These are phyloP conservation scores for Lysandra bellargus DNA, from an alignment of 2,888 invertebrate species.

Conservation along the genomic window DNA sequence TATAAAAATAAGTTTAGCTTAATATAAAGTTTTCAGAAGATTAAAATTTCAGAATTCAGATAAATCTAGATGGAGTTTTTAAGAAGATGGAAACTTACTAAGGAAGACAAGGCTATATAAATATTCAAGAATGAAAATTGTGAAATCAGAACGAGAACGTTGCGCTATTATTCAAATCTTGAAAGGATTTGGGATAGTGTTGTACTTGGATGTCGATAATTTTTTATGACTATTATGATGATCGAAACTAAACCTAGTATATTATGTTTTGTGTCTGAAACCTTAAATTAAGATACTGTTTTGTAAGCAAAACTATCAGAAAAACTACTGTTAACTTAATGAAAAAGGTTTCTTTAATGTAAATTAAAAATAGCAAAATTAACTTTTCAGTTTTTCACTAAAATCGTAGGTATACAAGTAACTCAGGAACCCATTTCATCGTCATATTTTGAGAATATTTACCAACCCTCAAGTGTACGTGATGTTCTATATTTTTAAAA, in stretches of 20 bases:
- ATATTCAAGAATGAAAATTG: constrained; percentile 42
- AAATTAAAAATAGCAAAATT: too few relatives aligned
- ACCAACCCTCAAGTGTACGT: constrained; percentile 44
- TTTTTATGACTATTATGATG: not conserved
- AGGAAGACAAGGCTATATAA: constrained; percentile 36
- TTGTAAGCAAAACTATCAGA: too few relatives aligned
- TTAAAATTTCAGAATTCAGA: too few relatives aligned
- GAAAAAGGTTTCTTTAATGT: too few relatives aligned
- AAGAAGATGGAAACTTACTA: not conserved
- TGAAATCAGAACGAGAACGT: constrained; percentile 42
- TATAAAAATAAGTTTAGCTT: too few relatives aligned
- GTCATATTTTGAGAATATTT: constrained; percentile 1
- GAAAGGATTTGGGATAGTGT: constrained; percentile 30
- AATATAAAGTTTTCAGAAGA: too few relatives aligned
- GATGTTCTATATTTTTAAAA: constrained; percentile 55
- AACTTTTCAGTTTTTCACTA: too few relatives aligned
- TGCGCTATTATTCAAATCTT: constrained; percentile 38
- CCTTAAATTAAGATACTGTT: not conserved
- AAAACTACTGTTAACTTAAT: too few relatives aligned
- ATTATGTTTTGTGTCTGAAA: not conserved
- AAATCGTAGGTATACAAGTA: too few relatives aligned
- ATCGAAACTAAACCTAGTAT: too few relatives aligned
- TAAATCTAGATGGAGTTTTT: too few relatives aligned
- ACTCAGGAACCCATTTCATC: not conserved
- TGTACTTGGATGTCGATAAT: not conserved